These are phyloP conservation scores for Tenualosa ilisha DNA, from an alignment of 2,797 vertebrate species.

Conservation along the genomic window DNA sequence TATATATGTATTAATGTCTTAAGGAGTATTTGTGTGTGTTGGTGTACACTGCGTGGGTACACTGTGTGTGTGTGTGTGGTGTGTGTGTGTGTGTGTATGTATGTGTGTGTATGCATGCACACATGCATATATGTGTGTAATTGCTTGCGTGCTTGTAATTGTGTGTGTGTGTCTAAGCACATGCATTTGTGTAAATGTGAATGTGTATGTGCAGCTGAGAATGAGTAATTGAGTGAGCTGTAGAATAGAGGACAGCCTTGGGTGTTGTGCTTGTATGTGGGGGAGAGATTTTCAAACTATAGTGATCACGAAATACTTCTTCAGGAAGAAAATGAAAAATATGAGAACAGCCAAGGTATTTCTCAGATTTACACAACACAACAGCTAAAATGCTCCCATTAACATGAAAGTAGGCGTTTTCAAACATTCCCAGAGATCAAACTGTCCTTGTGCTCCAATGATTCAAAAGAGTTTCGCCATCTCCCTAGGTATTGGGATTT, in stretches of 20 bases:
- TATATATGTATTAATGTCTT: background rate
- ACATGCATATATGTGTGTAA: background rate
- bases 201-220: background rate
- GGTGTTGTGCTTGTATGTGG: background rate
- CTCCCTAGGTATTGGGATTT: background rate
- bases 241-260: background rate
- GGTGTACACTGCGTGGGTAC: background rate
- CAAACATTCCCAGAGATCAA: background rate
- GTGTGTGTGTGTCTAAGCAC: no score
- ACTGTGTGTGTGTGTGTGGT: background rate
- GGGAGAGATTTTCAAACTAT: background rate
- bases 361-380: slow-evolving; percentile 45
- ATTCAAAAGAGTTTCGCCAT: background rate
- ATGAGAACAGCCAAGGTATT: slow-evolving; percentile 46
- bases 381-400: slow-evolving; percentile 41
- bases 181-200: no score
- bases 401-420: slow-evolving; percentile 36
- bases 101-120: background rate
- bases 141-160: background rate
- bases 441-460: background rate
- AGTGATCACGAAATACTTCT: slow-evolving; percentile 39
- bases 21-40: no score
- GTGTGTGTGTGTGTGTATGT: background rate
- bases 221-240: background rate
- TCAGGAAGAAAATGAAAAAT: slow-evolving; percentile 46